These are phyloP conservation scores for Brachionus plicatilis DNA, from an alignment of 1,140 invertebrate genomes.

Conservation along the genomic window DNA sequence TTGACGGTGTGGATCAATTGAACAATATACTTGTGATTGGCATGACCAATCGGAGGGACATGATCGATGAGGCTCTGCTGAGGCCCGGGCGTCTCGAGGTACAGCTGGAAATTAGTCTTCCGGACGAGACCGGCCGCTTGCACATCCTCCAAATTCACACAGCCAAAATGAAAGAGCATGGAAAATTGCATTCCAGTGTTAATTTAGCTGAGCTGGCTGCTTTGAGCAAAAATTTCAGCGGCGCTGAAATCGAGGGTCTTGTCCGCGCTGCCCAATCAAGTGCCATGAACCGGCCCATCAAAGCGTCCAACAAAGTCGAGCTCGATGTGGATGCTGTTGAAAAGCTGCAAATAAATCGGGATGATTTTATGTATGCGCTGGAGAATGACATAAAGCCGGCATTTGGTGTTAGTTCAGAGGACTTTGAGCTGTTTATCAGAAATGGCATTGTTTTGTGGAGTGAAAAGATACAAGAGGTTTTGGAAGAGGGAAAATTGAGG, in stretches of 20 bases:
- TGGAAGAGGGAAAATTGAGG: constrained; percentile 83
- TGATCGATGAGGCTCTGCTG: constrained; percentile 97
- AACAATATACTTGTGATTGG: constrained; percentile 99
- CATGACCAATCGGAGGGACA: constrained; percentile 82
- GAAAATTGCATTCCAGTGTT: constrained; percentile 83
- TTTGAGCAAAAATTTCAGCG: constrained; percentile 95
- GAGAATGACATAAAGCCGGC: constrained; percentile 96
- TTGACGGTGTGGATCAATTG: constrained; percentile 96
- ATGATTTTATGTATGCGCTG: constrained; percentile 88
- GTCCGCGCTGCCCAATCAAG: constrained; percentile 94
- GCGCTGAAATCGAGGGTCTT: constrained; percentile 98
- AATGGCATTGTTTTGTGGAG: constrained; percentile 90
- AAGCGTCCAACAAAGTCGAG: constrained; percentile 78
- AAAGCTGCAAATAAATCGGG: constrained; percentile 76
- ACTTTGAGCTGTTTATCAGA: constrained; percentile 71
- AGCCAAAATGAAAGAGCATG: constrained; percentile 77
- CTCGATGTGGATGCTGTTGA: constrained; percentile 92
- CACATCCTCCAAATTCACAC: constrained; percentile 72
- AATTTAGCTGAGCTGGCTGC: constrained; percentile 76
- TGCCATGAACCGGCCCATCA: constrained; percentile 96
- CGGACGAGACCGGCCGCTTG: neutral
- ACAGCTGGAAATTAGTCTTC: constrained; percentile 73
- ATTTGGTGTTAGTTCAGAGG: constrained; percentile 81
- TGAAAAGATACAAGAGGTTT: constrained; percentile 68
- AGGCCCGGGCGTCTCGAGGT: constrained; percentile 94